These are phyloP conservation scores for Nasonia oneida DNA, from an alignment of 2,888 invertebrate species.

Conservation along the genomic window DNA sequence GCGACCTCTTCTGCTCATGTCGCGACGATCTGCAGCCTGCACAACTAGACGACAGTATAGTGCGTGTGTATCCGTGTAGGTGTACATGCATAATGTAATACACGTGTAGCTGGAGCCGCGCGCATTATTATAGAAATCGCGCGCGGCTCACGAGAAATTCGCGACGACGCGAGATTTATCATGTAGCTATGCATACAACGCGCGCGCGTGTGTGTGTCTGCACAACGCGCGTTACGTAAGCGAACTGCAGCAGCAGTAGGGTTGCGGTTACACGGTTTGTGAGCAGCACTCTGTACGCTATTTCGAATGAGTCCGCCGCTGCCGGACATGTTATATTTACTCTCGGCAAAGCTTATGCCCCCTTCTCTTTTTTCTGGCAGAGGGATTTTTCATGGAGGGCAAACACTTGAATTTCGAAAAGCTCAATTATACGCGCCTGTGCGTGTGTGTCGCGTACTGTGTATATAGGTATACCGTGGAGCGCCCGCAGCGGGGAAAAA, in stretches of 20 bases:
- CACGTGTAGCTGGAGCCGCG: background rate
- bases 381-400: background rate
- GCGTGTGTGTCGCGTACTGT: background rate
- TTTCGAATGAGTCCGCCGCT: slow-evolving; percentile 23
- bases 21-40: background rate
- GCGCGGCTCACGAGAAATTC: slow-evolving; percentile 3
- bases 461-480: background rate
- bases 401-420: too few species aligned
- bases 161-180: slow-evolving; percentile 43
- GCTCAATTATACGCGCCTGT: background rate
- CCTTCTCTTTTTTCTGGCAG: too few species aligned
- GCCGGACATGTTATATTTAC: background rate
- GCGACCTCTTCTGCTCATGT: background rate
- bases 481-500: background rate
- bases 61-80: background rate
- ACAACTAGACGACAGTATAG: background rate
- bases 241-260: slow-evolving; percentile 11
- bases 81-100: background rate
- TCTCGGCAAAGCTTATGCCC: background rate
- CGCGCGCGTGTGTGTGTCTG: background rate
- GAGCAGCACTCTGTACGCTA: background rate
- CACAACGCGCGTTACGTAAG: slow-evolving; percentile 25
- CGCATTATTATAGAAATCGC: background rate
- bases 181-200: background rate
- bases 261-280: slow-evolving; percentile 20